These are phyloP conservation scores for Eucera pruinosa DNA, from an alignment of 2,888 invertebrate species.

Conservation along the genomic window DNA sequence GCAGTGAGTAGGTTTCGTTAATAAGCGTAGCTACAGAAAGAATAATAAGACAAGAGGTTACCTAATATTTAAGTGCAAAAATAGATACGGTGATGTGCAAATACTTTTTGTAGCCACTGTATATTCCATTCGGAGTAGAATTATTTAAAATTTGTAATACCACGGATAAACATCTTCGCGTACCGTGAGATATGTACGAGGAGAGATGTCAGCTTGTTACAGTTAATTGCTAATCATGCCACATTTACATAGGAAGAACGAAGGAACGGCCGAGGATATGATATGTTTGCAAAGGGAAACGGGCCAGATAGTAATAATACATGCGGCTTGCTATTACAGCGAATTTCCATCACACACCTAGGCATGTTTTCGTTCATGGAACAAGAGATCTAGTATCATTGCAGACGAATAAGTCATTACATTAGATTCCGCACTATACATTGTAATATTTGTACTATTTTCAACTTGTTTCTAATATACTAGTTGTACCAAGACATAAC, in stretches of 20 bases:
- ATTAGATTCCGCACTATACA: neutral
- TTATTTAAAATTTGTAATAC: conserved; percentile 31
- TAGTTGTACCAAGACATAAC: neutral
- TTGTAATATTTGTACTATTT: neutral
- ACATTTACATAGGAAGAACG: conserved; percentile 63
- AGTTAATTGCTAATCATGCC: conserved; percentile 70
- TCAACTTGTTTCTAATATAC: neutral
- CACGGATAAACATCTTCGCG: conserved; percentile 15
- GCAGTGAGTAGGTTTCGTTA: no score
- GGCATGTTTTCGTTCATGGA: neutral
- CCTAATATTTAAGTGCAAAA: no score
- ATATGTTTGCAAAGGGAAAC: conserved; percentile 27
- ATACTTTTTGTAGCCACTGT: no score
- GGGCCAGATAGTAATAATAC: conserved; percentile 32
- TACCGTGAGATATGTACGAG: conserved; percentile 53
- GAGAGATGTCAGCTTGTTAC: conserved; percentile 63
- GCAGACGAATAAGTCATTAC: neutral
- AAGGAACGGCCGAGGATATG: conserved; percentile 30
- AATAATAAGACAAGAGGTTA: no score
- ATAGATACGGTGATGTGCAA: no score
- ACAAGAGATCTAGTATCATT: neutral
- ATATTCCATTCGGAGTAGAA: no score
- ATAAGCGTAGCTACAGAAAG: no score
- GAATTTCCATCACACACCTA: conserved; percentile 42
- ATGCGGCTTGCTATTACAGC: conserved; percentile 29